A percentile compares a stretch with the other conserved stretches of the same genome.
Evolutionary conservation across 2,888 invertebrate species (phyloP).

Genomic region (Barypeithes pellucidus): DNA sequence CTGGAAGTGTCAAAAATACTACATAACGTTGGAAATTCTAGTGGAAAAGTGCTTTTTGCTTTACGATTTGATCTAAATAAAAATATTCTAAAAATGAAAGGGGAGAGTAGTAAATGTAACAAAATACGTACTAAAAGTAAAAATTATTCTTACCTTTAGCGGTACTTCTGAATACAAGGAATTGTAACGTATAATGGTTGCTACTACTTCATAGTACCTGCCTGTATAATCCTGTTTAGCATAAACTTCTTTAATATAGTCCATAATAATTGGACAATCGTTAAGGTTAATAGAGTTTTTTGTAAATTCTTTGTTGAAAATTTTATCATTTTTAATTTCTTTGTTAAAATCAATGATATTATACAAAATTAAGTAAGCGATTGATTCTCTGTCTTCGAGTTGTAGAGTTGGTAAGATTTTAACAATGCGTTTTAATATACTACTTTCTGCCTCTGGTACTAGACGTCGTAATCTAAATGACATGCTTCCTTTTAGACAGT

Average conservation of each 20-base stretch:
- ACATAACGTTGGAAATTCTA: too few species aligned
- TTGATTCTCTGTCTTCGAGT: not conserved
- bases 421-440: constrained; percentile 13
- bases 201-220: not conserved
- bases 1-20: too few species aligned
- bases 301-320: constrained; percentile 25
- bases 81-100: too few species aligned
- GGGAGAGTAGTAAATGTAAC: too few species aligned
- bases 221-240: not conserved
- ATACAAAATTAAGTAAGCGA: not conserved
- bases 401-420: constrained; percentile 3
- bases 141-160: constrained; percentile 19
- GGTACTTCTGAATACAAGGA: constrained; percentile 31
- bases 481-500: constrained; percentile 13
- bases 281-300: constrained; percentile 36
- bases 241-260: constrained; percentile 16
- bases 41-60: too few species aligned
- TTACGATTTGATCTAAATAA: too few species aligned
- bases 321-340: constrained; percentile 9
- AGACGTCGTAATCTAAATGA: not conserved
- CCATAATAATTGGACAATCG: constrained; percentile 1
- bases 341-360: constrained; percentile 34
- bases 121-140: too few species aligned
- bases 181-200: not conserved
- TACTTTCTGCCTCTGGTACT: not conserved